Base-by-base conservation (phyloP, 2,888 invertebrate genomes). In the Synanthedon andrenaeformis region DNA sequence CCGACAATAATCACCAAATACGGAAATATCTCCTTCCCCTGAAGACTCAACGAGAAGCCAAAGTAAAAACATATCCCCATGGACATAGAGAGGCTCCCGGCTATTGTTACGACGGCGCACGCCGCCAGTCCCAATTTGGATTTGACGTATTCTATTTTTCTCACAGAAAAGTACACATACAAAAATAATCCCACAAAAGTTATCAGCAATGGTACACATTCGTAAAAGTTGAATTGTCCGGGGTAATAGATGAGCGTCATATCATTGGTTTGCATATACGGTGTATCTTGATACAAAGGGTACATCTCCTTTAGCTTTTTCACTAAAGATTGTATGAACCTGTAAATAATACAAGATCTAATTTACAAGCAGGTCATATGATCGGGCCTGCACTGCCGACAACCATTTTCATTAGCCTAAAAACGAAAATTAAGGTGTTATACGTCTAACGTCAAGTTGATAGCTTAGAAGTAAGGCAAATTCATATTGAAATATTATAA, bases 1-100 rank as follows among this genome's bases (percentile, higher is more conserved):
- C 98, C 98, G 53, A 99, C 94, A 49, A 99, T 91, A 57, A 98
- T 94, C 1, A 98, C 96, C 57, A 99, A 86, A 80, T 99, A 99
- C 0, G 99, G 99, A 74, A 97, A 98, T 28, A 98, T 91, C 74
- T 96, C 97, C 72, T 96, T 95, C 10, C 94, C 94, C 70, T 94
- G 94, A 53, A 93, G 88, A 59, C 94, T 94, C 35, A 96, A 86
- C 0, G 94, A 94, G 63, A 96, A 88, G 1, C 96, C 96, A 69
- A 96, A 96, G 72, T 95, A 95, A 69, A 94, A 94, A 73, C 96
- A 95, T 52, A 95, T 88, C 1, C 95, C 95, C 72, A 97, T 91
- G 0, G 98, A 97, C 95, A 98, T 98, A 42, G 94, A 91, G 10
- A 99, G 88, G 52, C 97, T 97, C 3, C 94, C 92, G 12, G 93